A percentile compares a stretch with the other conserved stretches of the same genome.
Conservation (phyloP, 1,140 invertebrate species). For the Macrocentrus cingulum region DNA sequence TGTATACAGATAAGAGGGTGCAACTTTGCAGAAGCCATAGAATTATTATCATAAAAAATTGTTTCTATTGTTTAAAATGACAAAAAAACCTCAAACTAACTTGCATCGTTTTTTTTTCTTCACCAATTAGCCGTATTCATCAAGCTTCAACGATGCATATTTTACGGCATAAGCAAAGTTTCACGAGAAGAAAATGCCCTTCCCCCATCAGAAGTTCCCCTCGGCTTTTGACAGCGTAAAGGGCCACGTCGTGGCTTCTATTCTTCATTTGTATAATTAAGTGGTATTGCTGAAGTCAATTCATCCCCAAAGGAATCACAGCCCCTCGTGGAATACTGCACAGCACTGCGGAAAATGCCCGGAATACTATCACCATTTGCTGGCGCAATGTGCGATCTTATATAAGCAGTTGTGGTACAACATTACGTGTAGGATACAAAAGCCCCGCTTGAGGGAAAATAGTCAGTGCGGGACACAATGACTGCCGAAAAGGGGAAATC, state of each 20-base stretch:
- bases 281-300: background rate
- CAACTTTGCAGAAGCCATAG: too few species aligned
- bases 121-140: too few species aligned
- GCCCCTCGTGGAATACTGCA: background rate
- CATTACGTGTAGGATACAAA: background rate
- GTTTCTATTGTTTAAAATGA: too few species aligned
- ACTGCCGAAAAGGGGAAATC: constrained; percentile 20
- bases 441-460: constrained; percentile 8
- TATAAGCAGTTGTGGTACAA: background rate
- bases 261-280: constrained; percentile 16
- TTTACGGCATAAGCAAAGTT: too few species aligned
- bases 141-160: too few species aligned
- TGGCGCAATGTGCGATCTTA: background rate
- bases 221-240: background rate
- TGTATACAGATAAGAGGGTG: too few species aligned
- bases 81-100: too few species aligned
- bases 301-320: constrained; percentile 2
- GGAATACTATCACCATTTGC: background rate
- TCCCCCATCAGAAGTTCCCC: too few species aligned
- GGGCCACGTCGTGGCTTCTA: background rate
- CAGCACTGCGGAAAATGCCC: background rate
- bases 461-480: constrained; percentile 29
- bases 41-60: too few species aligned
- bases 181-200: too few species aligned
- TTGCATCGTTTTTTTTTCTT: too few species aligned